Base-by-base conservation (phyloP, 2,797 vertebrate genomes). In the Amphiprion clarkii region DNA sequence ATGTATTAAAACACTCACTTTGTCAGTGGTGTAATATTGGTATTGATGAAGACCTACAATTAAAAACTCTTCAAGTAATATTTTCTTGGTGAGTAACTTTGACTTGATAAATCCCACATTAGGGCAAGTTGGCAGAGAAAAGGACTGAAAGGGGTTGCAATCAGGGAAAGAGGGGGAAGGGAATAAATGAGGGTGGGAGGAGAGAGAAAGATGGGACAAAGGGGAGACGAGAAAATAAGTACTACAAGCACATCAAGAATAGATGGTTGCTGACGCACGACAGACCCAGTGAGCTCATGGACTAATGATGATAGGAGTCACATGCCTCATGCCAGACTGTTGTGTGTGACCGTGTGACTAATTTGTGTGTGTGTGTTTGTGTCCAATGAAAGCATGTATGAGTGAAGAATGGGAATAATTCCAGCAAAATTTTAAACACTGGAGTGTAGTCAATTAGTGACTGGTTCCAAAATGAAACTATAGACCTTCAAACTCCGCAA, bases 261-360 rank as follows among this genome's bases (percentile, higher is more conserved):
- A 82, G 48, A 73, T 19, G 4, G 78, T 40, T 71, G 58, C 62
- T 65, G 67, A 76, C 10, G 7, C 66, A 58, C 72, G 57, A 84
- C 13, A 13, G 19, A 23, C 51, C 40, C 29, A 76, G 27, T 65
- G 33, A 87, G 44, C 65, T 63, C 71, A 56, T n/a, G 7, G 36
- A 39, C 36, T 39, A 39, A 64, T 71, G 60, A 49, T 58, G 67
- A 79, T 33, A 57, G 23, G 51, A 69, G 78, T 85, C 83, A 86
- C 74, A 82, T 83, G 78, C 33, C 57, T 79, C 21, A 33, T 52
- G 39, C 14, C 59, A 60, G n/a, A 44, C 27, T 51, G 58, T 42
- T 65, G 42, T 66, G 44, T 52, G 33, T 61, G 36, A 39, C 36
- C 60, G 44, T 52, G 40, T 61, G 36, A 39, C 36, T 39, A 39